Percentiles rank a stretch among this genome's conserved stretches.
phyloP scores from a whole-genome alignment of 2,888 invertebrate genomes.

The Atethmia centrago region DNA sequence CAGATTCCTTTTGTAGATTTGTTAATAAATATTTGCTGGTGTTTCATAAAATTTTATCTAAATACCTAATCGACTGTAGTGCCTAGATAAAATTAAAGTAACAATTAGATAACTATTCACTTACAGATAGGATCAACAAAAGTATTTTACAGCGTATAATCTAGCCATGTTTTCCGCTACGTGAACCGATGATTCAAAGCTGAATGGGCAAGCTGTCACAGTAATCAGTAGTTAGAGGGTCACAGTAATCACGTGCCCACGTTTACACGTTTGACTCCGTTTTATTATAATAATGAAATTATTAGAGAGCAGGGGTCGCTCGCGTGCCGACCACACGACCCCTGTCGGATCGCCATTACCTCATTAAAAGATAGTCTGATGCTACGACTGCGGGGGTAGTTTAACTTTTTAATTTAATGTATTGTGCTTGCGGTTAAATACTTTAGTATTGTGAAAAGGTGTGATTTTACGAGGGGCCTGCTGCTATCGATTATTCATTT shows the following conservation, averaged over 20 bases:
- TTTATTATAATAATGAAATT: slow-evolving; percentile 89
- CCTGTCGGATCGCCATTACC: slow-evolving; percentile 82
- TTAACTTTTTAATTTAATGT: slow-evolving; percentile 88
- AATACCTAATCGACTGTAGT: slow-evolving; percentile 2
- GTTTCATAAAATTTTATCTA: slow-evolving; percentile 28
- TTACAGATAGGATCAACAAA: slow-evolving; percentile 9
- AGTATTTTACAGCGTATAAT: not conserved
- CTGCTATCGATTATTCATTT: slow-evolving; percentile 45
- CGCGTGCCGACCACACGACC: slow-evolving; percentile 79
- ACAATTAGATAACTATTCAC: slow-evolving; percentile 7
- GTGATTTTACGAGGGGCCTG: slow-evolving; percentile 77
- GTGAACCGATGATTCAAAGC: slow-evolving; percentile 38
- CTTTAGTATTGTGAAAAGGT: slow-evolving; percentile 77
- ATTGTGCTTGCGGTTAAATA: slow-evolving; percentile 74
- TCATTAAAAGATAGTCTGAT: slow-evolving; percentile 85
- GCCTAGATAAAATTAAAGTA: not conserved
- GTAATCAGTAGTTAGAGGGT: slow-evolving; percentile 70
- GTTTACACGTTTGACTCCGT: slow-evolving; percentile 87
- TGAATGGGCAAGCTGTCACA: slow-evolving; percentile 63
- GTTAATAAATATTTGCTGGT: slow-evolving; percentile 12
- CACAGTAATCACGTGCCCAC: slow-evolving; percentile 82
- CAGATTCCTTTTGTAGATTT: slow-evolving; percentile 35
- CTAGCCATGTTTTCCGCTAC: not conserved
- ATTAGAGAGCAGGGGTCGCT: slow-evolving; percentile 77
- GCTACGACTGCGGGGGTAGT: slow-evolving; percentile 76